Percentiles rank a stretch among this genome's conserved stretches.
phyloP scores from a whole-genome alignment of 2,888 invertebrate genomes.

The Globia sparganii region DNA sequence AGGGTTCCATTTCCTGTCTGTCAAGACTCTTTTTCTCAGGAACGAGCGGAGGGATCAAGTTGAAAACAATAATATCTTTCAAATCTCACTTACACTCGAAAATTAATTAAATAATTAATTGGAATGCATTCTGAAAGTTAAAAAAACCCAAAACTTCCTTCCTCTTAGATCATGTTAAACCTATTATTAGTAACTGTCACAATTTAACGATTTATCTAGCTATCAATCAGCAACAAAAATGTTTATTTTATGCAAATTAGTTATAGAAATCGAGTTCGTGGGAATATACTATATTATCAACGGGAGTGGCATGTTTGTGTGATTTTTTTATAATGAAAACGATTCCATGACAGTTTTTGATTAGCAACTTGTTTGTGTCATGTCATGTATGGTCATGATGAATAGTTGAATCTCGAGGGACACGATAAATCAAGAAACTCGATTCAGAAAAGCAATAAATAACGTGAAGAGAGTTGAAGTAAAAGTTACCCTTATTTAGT shows the following conservation, averaged over 20 bases:
- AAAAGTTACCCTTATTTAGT: slow-evolving; percentile 36
- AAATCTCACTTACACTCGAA: not conserved
- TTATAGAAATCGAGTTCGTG: slow-evolving; percentile 58
- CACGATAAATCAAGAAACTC: slow-evolving; percentile 51
- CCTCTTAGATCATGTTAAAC: slow-evolving; percentile 12
- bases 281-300: slow-evolving; percentile 41
- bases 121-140: slow-evolving; percentile 7
- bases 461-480: slow-evolving; percentile 51
- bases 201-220: slow-evolving; percentile 1
- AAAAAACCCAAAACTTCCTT: slow-evolving; percentile 20
- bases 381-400: slow-evolving; percentile 5
- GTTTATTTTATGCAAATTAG: slow-evolving; percentile 69
- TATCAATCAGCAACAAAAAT: slow-evolving; percentile 48
- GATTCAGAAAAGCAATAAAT: slow-evolving; percentile 37
- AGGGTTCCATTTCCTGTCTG: not conserved
- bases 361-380: slow-evolving; percentile 44
- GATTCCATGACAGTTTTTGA: slow-evolving; percentile 21
- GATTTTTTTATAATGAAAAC: slow-evolving; percentile 23
- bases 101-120: not conserved
- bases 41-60: not conserved
- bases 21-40: not conserved
- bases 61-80: not conserved
- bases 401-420: slow-evolving; percentile 17
- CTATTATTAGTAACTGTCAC: slow-evolving; percentile 58
- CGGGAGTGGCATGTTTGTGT: slow-evolving; percentile 35